Percentiles rank a stretch among this genome's conserved stretches.
Evolutionary conservation across 2,113 vertebrate species (phyloP).

Genomic region (Corvus cornix): DNA sequence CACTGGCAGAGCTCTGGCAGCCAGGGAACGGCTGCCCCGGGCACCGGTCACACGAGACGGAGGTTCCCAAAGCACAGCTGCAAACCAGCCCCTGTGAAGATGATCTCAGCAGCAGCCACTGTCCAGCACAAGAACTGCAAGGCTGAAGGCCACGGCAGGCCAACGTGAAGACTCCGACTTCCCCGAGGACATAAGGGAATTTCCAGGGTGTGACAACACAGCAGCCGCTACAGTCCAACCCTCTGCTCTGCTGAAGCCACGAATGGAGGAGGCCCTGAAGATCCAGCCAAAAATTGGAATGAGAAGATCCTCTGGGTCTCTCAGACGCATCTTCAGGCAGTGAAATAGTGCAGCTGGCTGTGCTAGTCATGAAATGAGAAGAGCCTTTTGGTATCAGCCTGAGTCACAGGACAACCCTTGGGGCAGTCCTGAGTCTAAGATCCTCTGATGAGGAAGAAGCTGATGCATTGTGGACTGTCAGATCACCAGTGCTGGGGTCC

Average conservation of each 20-base stretch:
- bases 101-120: background rate
- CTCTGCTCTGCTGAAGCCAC: background rate
- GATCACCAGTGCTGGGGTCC: background rate
- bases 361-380: background rate
- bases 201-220: background rate
- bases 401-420: slow-evolving; percentile 53
- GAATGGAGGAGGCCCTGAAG: background rate
- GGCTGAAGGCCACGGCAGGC: background rate
- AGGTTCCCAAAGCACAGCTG: accelerated
- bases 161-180: accelerated
- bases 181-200: accelerated
- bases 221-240: background rate
- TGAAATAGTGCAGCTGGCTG: background rate
- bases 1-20: background rate
- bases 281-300: background rate
- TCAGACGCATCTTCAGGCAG: background rate
- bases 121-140: background rate
- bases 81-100: background rate
- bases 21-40: background rate
- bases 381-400: background rate
- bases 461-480: slow-evolving; percentile 10
- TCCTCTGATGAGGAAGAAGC: slow-evolving; percentile 26
- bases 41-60: accelerated
- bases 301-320: background rate
- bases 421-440: slow-evolving; percentile 29